Evolutionary conservation across 2,113 vertebrate species (phyloP).

Genomic region (Thryonomys swinderianus): DNA sequence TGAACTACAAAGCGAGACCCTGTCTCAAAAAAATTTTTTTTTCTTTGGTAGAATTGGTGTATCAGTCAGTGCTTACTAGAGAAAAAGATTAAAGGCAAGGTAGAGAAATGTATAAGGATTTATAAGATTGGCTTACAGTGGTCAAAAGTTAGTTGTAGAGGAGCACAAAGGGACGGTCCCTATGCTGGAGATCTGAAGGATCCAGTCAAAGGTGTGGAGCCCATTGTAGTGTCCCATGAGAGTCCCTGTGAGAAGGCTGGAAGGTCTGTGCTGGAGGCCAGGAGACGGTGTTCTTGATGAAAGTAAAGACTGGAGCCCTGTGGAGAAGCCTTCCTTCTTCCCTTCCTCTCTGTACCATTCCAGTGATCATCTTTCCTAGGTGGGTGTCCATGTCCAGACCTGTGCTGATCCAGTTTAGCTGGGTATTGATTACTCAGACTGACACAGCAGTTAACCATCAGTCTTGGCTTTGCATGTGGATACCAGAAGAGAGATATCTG

Average conservation of each 20-base stretch:
- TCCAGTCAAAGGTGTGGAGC: background rate
- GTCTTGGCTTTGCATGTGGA: background rate
- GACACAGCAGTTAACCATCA: background rate
- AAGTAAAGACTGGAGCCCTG: background rate
- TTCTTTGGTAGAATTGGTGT: background rate
- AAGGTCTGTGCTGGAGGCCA: background rate
- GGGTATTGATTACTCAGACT: background rate
- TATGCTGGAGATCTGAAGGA: background rate
- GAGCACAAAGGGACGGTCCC: background rate
- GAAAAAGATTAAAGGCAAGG: background rate
- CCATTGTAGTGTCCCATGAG: background rate
- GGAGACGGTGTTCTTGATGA: background rate
- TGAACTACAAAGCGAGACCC: no score
- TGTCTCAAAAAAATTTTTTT: no score
- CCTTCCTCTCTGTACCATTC: background rate
- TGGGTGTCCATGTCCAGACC: background rate
- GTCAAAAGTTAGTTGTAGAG: background rate
- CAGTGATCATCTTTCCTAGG: background rate
- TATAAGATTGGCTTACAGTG: background rate
- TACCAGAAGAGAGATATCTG: background rate
- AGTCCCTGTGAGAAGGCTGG: background rate
- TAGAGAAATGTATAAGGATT: background rate
- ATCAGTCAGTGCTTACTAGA: background rate
- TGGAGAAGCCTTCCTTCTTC: background rate
- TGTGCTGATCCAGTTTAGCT: background rate